These are phyloP conservation scores for Hemaris fuciformis DNA, from an alignment of 2,888 invertebrate genomes.

Conservation along the genomic window DNA sequence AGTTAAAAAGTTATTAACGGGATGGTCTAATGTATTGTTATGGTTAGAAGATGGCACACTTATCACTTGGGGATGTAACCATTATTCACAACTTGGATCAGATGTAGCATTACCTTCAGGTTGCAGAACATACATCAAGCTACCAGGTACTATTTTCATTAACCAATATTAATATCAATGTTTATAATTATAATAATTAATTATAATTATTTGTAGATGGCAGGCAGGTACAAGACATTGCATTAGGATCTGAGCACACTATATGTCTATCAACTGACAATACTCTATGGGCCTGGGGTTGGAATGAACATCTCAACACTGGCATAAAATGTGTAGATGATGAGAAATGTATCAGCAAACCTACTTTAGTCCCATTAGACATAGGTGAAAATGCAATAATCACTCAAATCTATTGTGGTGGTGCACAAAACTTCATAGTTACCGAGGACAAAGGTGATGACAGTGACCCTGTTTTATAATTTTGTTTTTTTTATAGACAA, in stretches of 20 bases:
- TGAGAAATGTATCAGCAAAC: conserved; percentile 47
- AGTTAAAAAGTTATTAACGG: conserved; percentile 83
- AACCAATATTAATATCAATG: too few relatives aligned
- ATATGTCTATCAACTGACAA: conserved; percentile 85
- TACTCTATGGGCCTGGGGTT: conserved; percentile 90
- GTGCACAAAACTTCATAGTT: conserved; percentile 71
- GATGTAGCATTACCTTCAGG: conserved; percentile 46
- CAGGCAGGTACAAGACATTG: conserved; percentile 78
- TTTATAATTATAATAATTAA: too few relatives aligned
- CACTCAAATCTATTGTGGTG: conserved; percentile 63
- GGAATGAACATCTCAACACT: conserved; percentile 95
- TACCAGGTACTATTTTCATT: conserved; percentile 70
- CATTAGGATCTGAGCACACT: conserved; percentile 90
- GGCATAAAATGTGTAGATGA: conserved; percentile 77
- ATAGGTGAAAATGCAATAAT: conserved; percentile 36
- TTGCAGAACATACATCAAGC: conserved; percentile 53
- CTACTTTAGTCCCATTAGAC: conserved; percentile 55
- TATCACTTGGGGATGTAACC: conserved; percentile 90
- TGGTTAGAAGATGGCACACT: conserved; percentile 83
- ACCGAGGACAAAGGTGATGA: conserved; percentile 30
- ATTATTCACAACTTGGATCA: conserved; percentile 88
- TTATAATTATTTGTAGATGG: conserved; percentile 60
- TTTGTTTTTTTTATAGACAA: neutral
- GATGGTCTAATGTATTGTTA: conserved; percentile 90
- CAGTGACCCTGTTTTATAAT: neutral